Conservation (phyloP, 2,797 vertebrate species). For the Smutsia temminckii region DNA sequence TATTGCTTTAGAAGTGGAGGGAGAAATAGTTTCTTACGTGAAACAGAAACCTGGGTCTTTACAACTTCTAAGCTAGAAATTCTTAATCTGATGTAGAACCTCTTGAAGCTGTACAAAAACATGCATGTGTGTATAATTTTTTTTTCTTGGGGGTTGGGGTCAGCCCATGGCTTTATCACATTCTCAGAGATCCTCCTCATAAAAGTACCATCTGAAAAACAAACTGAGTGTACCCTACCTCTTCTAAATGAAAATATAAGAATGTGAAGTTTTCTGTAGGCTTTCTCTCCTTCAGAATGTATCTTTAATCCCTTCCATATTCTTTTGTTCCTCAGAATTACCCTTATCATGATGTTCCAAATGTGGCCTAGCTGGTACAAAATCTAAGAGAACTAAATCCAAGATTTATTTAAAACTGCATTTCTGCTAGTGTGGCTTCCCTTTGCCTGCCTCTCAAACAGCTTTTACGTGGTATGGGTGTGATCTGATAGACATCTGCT, state of each 20-base stretch:
- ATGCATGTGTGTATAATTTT: not conserved
- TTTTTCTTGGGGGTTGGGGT: not conserved
- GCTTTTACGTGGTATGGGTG: not conserved
- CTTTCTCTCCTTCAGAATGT: not conserved
- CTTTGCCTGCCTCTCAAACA: not conserved
- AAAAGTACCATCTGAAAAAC: not conserved
- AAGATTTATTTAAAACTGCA: not conserved
- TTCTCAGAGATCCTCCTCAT: not conserved
- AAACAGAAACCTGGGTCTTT: slow-evolving; percentile 9
- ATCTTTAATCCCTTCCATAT: not conserved
- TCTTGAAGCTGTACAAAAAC: not conserved
- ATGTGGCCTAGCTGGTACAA: not conserved
- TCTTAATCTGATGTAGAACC: not conserved
- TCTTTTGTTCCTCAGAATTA: not conserved
- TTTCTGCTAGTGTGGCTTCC: not conserved
- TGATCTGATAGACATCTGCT: not conserved
- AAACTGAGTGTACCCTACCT: not conserved
- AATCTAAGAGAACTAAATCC: not conserved
- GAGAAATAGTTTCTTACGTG: not conserved
- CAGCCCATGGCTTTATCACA: not conserved
- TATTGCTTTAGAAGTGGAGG: not conserved
- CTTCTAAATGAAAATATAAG: not conserved
- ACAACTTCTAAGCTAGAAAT: not conserved
- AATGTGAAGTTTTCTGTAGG: not conserved
- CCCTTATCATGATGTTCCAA: not conserved